Conservation (phyloP, 1,140 invertebrate species). For the Cardiocondyla obscurior region DNA sequence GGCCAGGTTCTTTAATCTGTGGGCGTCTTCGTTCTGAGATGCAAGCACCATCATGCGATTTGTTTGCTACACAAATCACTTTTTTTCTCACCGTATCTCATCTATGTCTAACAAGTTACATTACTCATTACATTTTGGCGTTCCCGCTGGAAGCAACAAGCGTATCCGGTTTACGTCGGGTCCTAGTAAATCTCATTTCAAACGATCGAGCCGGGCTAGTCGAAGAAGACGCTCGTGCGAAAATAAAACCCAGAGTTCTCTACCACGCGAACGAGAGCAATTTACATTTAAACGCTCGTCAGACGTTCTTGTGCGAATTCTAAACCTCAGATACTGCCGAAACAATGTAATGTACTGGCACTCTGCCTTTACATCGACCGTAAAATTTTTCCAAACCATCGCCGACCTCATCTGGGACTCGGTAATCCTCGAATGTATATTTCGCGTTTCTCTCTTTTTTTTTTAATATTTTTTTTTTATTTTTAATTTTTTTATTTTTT, state of each 20-base stretch:
- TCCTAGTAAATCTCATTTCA: neutral
- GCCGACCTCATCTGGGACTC: neutral
- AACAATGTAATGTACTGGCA: constrained; percentile 51
- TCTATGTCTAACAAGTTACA: constrained; percentile 46
- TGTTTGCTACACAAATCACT: constrained; percentile 37
- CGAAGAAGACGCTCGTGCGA: neutral
- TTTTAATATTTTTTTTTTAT: neutral
- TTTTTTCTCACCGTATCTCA: constrained; percentile 45
- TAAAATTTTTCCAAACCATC: no score
- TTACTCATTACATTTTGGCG: constrained; percentile 19
- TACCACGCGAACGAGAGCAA: neutral
- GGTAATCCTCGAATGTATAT: constrained; percentile 16
- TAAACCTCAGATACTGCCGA: constrained; percentile 20
- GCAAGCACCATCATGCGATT: constrained; percentile 48
- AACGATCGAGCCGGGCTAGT: neutral
- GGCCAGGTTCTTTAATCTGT: constrained; percentile 39
- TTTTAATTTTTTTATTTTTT: neutral
- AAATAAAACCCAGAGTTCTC: neutral
- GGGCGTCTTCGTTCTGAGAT: constrained; percentile 55
- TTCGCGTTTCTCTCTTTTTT: neutral
- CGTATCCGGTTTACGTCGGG: neutral
- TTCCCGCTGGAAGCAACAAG: constrained; percentile 42
- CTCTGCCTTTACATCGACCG: constrained; percentile 37
- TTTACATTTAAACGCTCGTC: constrained; percentile 20
- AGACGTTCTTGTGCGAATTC: constrained; percentile 33